phyloP scores from a whole-genome alignment of 2,888 invertebrate genomes.

The Eupithecia exiguata region DNA sequence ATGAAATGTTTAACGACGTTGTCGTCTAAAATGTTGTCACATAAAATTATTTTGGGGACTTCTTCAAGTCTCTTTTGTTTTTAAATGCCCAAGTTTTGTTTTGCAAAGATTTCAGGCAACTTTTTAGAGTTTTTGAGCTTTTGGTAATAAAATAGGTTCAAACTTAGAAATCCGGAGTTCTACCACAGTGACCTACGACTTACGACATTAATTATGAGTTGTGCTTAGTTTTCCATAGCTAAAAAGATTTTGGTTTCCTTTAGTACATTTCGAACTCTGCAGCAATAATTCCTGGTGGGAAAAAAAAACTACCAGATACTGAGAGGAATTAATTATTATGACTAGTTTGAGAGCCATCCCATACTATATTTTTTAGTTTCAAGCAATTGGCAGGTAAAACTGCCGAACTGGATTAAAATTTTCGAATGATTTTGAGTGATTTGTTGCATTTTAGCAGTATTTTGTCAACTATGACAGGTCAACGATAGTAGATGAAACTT shows the following conservation, averaged over 20 bases:
- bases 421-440: no score
- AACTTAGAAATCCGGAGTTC: neutral
- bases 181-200: neutral
- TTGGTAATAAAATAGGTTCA: neutral
- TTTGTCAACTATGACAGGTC: no score
- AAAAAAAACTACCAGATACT: no score
- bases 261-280: no score
- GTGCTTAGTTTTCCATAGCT: neutral
- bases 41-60: conserved; percentile 6
- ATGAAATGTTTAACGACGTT: conserved; percentile 8
- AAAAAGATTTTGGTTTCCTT: neutral
- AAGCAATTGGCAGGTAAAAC: no score
- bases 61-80: conserved; percentile 6
- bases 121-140: neutral
- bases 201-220: neutral
- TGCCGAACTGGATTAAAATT: no score
- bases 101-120: neutral
- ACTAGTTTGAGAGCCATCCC: no score
- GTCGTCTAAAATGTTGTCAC: neutral
- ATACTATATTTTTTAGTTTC: no score
- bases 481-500: no score
- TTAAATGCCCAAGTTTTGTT: conserved; percentile 14
- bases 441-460: no score
- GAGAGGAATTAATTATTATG: no score
- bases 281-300: no score